phyloP scores from a whole-genome alignment of 2,797 vertebrate genomes.

The Triplophysa yarkandensis region DNA sequence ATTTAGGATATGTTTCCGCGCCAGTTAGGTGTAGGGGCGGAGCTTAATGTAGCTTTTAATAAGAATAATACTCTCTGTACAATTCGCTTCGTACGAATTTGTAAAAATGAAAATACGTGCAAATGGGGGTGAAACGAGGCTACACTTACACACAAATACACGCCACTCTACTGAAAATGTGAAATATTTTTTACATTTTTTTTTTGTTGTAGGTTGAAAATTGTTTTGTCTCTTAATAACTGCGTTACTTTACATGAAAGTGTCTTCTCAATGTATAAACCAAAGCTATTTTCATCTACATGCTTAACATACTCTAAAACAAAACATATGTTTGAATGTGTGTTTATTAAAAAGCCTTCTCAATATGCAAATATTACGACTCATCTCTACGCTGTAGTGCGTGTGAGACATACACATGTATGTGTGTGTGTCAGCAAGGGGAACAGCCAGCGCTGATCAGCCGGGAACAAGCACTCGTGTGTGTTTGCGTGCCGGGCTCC shows the following conservation, averaged over 20 bases:
- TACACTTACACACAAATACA: neutral
- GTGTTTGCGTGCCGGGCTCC: slow-evolving; percentile 49
- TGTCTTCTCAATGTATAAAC: neutral
- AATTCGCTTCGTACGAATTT: too few relatives aligned
- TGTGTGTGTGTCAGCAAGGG: slow-evolving; percentile 26
- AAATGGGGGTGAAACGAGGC: too few relatives aligned
- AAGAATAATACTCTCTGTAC: too few relatives aligned
- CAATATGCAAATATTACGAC: neutral
- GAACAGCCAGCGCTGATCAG: slow-evolving; percentile 28
- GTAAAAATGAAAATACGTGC: too few relatives aligned
- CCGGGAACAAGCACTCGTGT: slow-evolving; percentile 42
- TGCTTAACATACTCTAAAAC: neutral
- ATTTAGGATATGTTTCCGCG: too few relatives aligned
- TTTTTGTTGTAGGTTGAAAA: too few relatives aligned
- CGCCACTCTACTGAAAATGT: neutral
- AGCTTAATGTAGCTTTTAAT: too few relatives aligned
- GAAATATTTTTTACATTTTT: too few relatives aligned
- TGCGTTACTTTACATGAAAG: neutral
- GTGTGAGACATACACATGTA: slow-evolving; percentile 15
- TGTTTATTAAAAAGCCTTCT: slow-evolving; percentile 20
- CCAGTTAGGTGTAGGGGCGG: too few relatives aligned
- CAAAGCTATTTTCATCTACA: too few relatives aligned
- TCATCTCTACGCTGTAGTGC: neutral
- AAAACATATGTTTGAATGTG: neutral
- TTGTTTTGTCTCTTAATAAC: neutral